Base-by-base conservation (phyloP, 2,113 vertebrate genomes). In the Limanda limanda region DNA sequence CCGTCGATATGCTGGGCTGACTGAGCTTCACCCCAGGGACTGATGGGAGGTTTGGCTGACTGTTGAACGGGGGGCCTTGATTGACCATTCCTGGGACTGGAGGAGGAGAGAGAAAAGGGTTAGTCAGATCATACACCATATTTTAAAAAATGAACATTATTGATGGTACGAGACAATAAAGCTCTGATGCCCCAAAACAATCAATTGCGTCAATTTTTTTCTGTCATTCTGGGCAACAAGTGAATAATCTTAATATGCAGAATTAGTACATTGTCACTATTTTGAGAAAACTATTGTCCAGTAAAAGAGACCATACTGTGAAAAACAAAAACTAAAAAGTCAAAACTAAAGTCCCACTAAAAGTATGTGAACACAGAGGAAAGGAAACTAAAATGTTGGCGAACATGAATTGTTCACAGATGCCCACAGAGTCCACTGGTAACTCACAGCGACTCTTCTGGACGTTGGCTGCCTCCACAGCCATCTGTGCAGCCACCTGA, bases 401-500 rank as follows among this genome's bases (percentile, higher is more conserved):
- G 13, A 68, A 79, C 47, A 71, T 23, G 51, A 68, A 73, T 11
- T 62, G 51, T 69, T 60, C 68, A 55, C 61, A 81, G 47, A 78
- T 51, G 62, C 57, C 51, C 23, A 25, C 31, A 66, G 48, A 68
- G 35, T 52, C 37, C 45, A 45, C n/a, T 59, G 58, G 24, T 62
- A 57, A 94, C 97, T 96, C 88, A 97, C 96, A 97, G 82, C 94
- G 95, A 2, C 68, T 94, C 86, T 96, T 96, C 92, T 97, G 96
- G 90, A 73, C 96, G 90, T 93, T 96, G 65, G 96, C 96, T 0
- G 94, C 93, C 68, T 97, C 96, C 80, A 97, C 92, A 0, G 92
- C 96, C 40, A 94, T 94, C 88, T 96, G 95, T 24, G 97, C 96
- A 0, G 95, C 96, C 31, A 94, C 91, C 47, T 96, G 96, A 64